These are phyloP conservation scores for Poecilia wingei DNA, from an alignment of 2,797 vertebrate species.

Conservation along the genomic window DNA sequence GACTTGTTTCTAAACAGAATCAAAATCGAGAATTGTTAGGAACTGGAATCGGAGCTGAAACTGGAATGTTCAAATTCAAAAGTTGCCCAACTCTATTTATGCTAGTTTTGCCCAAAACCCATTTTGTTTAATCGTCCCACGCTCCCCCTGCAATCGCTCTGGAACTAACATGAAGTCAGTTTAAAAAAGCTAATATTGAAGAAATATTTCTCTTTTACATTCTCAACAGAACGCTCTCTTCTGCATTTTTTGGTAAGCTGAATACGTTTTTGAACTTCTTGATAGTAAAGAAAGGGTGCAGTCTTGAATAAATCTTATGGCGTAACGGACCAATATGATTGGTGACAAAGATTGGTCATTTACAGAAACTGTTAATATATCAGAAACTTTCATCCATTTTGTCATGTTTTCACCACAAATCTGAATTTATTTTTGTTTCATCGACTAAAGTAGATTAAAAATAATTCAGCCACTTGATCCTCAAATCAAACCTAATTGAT, in stretches of 20 bases:
- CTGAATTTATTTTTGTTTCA: background rate
- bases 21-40: too few relatives aligned
- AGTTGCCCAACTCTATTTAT: too few relatives aligned
- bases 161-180: background rate
- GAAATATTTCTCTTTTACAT: background rate
- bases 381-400: background rate
- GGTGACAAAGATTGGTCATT: background rate
- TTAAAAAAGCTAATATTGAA: background rate
- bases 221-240: background rate
- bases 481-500: background rate
- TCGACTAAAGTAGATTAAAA: background rate
- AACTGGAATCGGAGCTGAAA: too few relatives aligned
- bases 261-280: background rate
- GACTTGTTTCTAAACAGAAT: too few relatives aligned
- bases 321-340: too few relatives aligned
- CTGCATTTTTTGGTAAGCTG: background rate
- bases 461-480: background rate
- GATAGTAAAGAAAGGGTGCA: background rate
- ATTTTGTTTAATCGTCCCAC: too few relatives aligned
- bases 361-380: background rate
- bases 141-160: background rate
- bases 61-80: too few relatives aligned
- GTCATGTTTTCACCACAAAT: background rate
- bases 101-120: too few relatives aligned
- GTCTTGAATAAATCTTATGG: background rate